Base-by-base conservation (phyloP, 2,888 invertebrate species). In the Scaptodrosophila latifasciaeformis region DNA sequence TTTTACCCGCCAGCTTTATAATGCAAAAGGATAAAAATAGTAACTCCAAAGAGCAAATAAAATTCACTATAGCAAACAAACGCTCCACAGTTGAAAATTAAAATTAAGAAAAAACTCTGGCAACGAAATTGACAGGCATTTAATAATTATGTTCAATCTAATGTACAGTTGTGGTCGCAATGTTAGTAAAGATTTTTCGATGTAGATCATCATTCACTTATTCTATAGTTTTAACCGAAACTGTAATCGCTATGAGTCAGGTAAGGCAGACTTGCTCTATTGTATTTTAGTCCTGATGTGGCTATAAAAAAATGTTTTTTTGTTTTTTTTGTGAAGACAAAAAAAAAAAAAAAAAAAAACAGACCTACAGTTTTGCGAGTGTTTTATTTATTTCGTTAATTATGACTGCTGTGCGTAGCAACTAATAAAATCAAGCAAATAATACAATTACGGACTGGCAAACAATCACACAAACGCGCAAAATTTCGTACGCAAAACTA, bases 331-430 rank as follows among this genome's bases (percentile, higher is more conserved):
- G 2, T 55, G 46, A 37, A 29, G 31, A 29, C 34, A 30, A 56
- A 18, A 24, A 18, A 34, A 18, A 27, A 44, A 19, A 35, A 21
- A 13, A 9, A 18, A n/a, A 43, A 15, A 13, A 17, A 18, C 34
- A 29, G 58, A 67, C 51, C 59, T 57, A 52, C 76, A 59, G 56
- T 60, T 60, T 65, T 76, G n/a, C 60, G 59, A 55, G 64, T 74
- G 67, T 74, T 74, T 72, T 79, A 79, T 80, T 79, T 79, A 80
- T 72, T 70, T 77, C 80, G 77, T 72, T 72, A 79, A 72, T 72
- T 77, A 72, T 77, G 70, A 54, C 58, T 55, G 54, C 24, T 49
- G 59, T 29, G 58, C 35, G 45, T 49, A 18, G 52, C 57, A 68
- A 59, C 76, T 72, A 72, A 72, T 72, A 66, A 72, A 72, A 72